Base-by-base conservation (phyloP, 2,888 invertebrate genomes). In the Hemistola chrysoprasaria region DNA sequence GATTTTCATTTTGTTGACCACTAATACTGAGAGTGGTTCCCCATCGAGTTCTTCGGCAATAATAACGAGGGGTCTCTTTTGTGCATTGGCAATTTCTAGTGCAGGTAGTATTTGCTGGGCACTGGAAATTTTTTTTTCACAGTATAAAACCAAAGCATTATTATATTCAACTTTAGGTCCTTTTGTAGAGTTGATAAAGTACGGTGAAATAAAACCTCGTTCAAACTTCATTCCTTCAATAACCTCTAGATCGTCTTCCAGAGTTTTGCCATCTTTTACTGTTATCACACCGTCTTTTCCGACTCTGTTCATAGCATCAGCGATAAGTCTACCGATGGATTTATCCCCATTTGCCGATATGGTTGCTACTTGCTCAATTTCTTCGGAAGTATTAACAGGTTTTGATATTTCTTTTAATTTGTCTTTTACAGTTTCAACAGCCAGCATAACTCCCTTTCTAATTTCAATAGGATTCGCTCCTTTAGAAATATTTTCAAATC, bases 181-280 rank as follows among this genome's bases (percentile, higher is more conserved):
- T 90, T 99, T 99, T n/a, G 94, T 90, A 3, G 98, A 96, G 78
- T 99, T 99, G 55, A 99, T 98, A 78, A 99, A 99, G 78, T 99
- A 99, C 0, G 99, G 99, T 2, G 99, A 99, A 70, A 99, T 97
- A 82, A 96, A 99, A 27, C 99, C 99, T 47, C 98, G 92, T 68
- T 99, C 99, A 82, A 99, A 98, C 84, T 98, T 97, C 97, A 99
- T 97, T 36, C 99, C 99, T 84, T 99, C 99, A 67, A 96, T 96
- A 11, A 97, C 56, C 89, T 99, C 98, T 46, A 99, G 85, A 77
- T 99, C 98, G 86, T 99, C 98, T 41, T 90, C 90, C 38, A 99
- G 85, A 0, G 98, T 99, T 90, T 99, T 99, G 7, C 99, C 99
- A 82, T 99, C 98, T 86, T 99, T 99, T 0, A 99, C 98, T 4